Conservation (phyloP, 92 coral and sea anemone species). For the Umimayanthus kanabou region DNA sequence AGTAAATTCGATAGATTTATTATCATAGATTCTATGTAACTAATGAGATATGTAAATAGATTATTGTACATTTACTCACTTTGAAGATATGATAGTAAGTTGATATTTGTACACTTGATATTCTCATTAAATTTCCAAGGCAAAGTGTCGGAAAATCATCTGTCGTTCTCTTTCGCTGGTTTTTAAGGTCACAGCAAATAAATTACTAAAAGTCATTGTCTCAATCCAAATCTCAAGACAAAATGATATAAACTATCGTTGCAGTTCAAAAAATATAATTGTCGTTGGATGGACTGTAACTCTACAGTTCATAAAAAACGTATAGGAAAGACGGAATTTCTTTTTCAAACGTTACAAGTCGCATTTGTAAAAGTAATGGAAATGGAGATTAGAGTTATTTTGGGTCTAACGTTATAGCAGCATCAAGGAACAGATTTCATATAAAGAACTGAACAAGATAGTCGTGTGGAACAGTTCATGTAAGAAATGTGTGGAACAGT, state of each 20-base stretch:
- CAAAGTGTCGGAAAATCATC: neutral
- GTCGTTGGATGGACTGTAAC: neutral
- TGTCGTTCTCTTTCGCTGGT: constrained; percentile 5
- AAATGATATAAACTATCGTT: constrained; percentile 24
- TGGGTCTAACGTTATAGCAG: neutral
- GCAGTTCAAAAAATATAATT: constrained; percentile 19
- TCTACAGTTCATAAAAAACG: neutral
- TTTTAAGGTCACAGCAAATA: constrained; percentile 8
- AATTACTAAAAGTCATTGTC: constrained; percentile 3
- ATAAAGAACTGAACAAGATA: neutral
- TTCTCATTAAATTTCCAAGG: constrained; percentile 1
- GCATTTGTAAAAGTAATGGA: neutral
- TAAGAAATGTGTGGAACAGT: too few relatives aligned
- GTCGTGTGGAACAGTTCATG: neutral
- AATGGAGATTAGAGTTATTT: neutral
- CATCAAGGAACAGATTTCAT: neutral
- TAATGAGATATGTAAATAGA: constrained; percentile 38
- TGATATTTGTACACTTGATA: constrained; percentile 10
- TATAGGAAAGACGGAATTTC: neutral
- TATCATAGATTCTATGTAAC: constrained; percentile 27
- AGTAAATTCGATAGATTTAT: constrained; percentile 16
- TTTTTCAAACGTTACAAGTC: neutral
- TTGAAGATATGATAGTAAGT: constrained; percentile 14
- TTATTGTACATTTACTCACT: constrained; percentile 35
- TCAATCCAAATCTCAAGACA: constrained; percentile 13